Evolutionary conservation across 2,888 invertebrate species (phyloP).

Genomic region (Mythimna loreyi): DNA sequence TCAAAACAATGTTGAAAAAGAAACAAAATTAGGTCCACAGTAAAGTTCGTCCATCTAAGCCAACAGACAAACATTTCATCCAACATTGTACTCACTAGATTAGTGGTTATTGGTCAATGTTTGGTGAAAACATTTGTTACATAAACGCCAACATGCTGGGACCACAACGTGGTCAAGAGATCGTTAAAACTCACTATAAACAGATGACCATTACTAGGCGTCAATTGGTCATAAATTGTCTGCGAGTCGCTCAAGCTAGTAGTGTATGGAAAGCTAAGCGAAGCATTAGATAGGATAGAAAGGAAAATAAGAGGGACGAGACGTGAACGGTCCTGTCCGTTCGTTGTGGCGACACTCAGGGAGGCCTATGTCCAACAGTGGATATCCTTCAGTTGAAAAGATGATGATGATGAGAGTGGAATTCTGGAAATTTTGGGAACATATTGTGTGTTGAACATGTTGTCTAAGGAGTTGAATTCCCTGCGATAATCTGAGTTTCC

Average conservation of each 20-base stretch:
- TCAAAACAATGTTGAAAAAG: too few species aligned
- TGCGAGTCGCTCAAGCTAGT: slow-evolving; percentile 12
- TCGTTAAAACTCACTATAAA: slow-evolving; percentile 64
- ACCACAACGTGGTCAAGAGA: slow-evolving; percentile 42
- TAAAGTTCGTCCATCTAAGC: background rate
- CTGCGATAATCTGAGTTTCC: too few species aligned
- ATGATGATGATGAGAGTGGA: too few species aligned
- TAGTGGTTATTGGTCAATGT: slow-evolving; percentile 26
- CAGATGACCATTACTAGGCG: slow-evolving; percentile 55
- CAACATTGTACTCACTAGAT: slow-evolving; percentile 16
- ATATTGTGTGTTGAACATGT: too few species aligned
- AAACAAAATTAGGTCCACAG: background rate
- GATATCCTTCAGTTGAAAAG: too few species aligned
- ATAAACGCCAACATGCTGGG: slow-evolving; percentile 49
- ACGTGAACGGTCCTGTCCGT: too few species aligned
- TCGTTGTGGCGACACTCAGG: too few species aligned
- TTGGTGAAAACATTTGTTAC: slow-evolving; percentile 59
- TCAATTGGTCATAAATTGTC: slow-evolving; percentile 61
- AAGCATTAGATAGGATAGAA: background rate
- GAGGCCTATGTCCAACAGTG: too few species aligned
- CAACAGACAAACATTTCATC: slow-evolving; percentile 15
- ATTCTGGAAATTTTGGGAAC: too few species aligned
- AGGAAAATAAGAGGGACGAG: background rate
- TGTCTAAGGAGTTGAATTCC: too few species aligned
- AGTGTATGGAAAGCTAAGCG: slow-evolving; percentile 35